A percentile compares a stretch with the other conserved stretches of the same genome.
Conservation (phyloP, 2,888 invertebrate species). For the Mesoligia furuncula region DNA sequence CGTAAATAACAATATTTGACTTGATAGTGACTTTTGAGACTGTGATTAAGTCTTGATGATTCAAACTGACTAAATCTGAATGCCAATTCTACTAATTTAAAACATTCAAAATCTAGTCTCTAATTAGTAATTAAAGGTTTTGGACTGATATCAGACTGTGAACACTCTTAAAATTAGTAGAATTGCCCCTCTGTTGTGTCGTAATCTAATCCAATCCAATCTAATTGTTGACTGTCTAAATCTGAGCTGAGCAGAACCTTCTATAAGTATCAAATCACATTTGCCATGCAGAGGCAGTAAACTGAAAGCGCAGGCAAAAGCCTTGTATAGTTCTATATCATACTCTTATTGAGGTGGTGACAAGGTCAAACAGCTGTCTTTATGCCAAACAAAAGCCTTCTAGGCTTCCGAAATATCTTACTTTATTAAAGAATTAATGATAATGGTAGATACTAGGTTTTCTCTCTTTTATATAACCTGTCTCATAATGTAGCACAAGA, state of each 20-base stretch:
- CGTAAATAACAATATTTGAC: no score
- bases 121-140: no score
- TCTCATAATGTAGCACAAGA: neutral
- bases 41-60: neutral
- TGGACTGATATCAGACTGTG: no score
- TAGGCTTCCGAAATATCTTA: conserved; percentile 5
- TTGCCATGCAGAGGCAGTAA: neutral
- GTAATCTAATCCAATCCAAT: no score
- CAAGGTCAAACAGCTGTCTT: conserved; percentile 1
- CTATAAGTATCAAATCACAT: neutral
- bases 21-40: neutral
- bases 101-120: no score
- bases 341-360: neutral
- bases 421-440: neutral
- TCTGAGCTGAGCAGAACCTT: neutral
- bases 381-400: neutral
- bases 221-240: neutral
- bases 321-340: neutral
- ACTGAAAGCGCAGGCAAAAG: neutral
- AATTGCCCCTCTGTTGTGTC: no score
- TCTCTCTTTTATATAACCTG: neutral
- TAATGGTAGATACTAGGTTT: neutral
- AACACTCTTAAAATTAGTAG: no score
- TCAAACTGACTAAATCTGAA: no score
- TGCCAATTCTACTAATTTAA: no score